Conservation (phyloP, 2,888 invertebrate genomes). For the Ormyrus thymus region DNA sequence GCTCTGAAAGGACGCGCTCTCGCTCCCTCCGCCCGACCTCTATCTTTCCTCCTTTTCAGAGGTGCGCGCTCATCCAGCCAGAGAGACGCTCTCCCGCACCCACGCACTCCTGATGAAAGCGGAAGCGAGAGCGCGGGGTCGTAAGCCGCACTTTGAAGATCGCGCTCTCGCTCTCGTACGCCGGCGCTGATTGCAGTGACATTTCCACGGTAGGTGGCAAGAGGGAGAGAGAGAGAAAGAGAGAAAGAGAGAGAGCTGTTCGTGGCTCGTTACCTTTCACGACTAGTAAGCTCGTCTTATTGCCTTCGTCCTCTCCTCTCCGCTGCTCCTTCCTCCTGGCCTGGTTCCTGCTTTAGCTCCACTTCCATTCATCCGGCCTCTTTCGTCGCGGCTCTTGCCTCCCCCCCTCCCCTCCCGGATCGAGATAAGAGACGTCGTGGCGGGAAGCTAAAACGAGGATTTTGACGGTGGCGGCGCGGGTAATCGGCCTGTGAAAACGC, state of each 20-base stretch:
- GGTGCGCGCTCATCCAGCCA: constrained; percentile 13
- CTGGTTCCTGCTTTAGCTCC: constrained; percentile 7
- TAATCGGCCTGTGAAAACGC: constrained; percentile 64
- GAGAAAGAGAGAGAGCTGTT: constrained; percentile 18
- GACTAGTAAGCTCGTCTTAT: constrained; percentile 57
- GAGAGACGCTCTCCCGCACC: background rate
- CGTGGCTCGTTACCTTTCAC: constrained; percentile 59
- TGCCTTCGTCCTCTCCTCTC: constrained; percentile 52
- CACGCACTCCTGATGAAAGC: constrained; percentile 38
- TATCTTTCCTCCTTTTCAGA: too few species aligned
- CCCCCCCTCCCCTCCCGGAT: background rate
- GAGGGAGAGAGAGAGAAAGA: background rate
- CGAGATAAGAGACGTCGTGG: constrained; percentile 46
- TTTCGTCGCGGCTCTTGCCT: background rate
- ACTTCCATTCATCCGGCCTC: constrained; percentile 18
- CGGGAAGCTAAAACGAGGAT: constrained; percentile 37
- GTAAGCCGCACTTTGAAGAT: constrained; percentile 54
- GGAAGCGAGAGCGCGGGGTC: constrained; percentile 44
- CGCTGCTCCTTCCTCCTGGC: constrained; percentile 14
- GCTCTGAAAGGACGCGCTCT: background rate
- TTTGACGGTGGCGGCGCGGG: constrained; percentile 44
- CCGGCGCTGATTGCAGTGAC: constrained; percentile 58
- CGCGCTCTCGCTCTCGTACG: constrained; percentile 26
- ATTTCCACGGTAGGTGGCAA: constrained; percentile 53
- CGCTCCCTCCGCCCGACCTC: too few species aligned